A percentile compares a stretch with the other conserved stretches of the same genome.
Evolutionary conservation across 2,113 vertebrate genomes (phyloP).

Genomic region (Petroica traversi): DNA sequence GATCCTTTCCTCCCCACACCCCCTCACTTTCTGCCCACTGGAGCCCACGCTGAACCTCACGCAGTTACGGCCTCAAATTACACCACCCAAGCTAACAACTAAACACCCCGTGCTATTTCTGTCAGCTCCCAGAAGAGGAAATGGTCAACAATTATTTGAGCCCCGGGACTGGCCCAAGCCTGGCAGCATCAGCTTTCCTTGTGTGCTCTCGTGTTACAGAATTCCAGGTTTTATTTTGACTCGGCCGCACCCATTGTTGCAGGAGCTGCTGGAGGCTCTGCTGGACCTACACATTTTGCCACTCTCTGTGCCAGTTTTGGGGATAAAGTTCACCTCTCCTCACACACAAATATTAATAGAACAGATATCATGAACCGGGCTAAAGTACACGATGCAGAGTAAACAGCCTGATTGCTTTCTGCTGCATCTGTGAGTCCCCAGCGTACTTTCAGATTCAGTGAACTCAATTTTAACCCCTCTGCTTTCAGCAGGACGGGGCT

Average conservation of each 20-base stretch:
- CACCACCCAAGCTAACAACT: neutral
- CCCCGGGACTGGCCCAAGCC: neutral
- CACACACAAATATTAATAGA: conserved; percentile 32
- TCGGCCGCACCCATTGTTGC: neutral
- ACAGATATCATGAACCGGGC: neutral
- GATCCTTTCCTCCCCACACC: neutral
- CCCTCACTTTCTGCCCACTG: neutral
- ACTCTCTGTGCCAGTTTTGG: neutral
- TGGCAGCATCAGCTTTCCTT: conserved; percentile 1
- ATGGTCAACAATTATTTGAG: neutral
- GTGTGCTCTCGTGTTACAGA: neutral
- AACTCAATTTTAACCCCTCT: neutral
- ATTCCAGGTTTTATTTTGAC: neutral
- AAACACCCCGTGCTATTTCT: neutral
- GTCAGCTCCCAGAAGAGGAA: neutral
- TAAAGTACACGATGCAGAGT: neutral
- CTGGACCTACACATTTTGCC: neutral
- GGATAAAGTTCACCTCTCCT: neutral
- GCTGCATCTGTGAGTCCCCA: neutral
- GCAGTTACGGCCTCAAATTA: neutral
- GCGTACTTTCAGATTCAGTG: neutral
- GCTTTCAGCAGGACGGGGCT: neutral
- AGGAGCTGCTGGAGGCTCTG: neutral
- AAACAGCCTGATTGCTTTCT: neutral
- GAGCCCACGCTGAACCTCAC: neutral